phyloP scores from a whole-genome alignment of 2,888 invertebrate genomes.

The Leucozona laternaria region DNA sequence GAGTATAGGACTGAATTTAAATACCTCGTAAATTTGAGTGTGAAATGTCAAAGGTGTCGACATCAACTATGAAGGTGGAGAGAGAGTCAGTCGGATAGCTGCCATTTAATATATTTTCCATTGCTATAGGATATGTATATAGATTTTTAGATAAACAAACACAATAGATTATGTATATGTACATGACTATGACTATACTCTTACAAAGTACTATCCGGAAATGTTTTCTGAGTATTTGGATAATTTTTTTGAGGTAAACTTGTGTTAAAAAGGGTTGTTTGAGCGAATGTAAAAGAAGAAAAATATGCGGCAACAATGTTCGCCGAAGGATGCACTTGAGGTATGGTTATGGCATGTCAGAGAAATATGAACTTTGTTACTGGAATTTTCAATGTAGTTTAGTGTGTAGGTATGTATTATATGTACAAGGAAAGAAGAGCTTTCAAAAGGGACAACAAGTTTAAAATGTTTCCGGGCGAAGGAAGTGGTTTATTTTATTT shows the following conservation, averaged over 20 bases:
- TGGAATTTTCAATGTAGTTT: conserved; percentile 26
- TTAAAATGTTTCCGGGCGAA: conserved; percentile 53
- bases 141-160: neutral
- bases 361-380: conserved; percentile 52
- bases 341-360: conserved; percentile 46
- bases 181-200: neutral
- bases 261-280: conserved; percentile 4
- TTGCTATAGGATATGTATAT: too few species aligned
- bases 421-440: neutral
- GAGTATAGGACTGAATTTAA: conserved; percentile 18
- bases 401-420: neutral
- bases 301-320: conserved; percentile 45
- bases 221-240: conserved; percentile 38
- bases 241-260: conserved; percentile 29
- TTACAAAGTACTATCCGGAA: conserved; percentile 18
- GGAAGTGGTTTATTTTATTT: conserved; percentile 12
- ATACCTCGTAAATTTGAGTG: conserved; percentile 48
- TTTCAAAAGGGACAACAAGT: conserved; percentile 30
- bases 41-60: conserved; percentile 57
- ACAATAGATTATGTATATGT: too few species aligned
- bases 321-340: conserved; percentile 59
- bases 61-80: conserved; percentile 1
- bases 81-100: neutral
- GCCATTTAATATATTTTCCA: neutral
- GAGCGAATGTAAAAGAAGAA: conserved; percentile 31